A percentile compares a stretch with the other conserved stretches of the same genome.
These are phyloP conservation scores for Catalaphyllia jardinei DNA, from an alignment of 64 coral and sea anemone genomes.

Conservation along the genomic window DNA sequence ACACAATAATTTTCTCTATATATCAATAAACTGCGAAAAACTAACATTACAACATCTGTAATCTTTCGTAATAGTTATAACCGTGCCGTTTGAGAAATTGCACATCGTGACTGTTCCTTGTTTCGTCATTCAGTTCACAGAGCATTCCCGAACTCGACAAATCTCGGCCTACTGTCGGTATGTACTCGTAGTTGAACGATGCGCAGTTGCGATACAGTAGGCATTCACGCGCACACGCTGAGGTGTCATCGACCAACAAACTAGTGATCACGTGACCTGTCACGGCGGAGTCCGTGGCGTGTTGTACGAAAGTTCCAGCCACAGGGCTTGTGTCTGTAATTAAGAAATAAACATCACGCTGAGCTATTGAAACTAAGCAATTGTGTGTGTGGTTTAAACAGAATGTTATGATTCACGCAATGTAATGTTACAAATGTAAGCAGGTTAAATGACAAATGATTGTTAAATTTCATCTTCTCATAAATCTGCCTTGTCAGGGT, in stretches of 20 bases:
- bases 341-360: background rate
- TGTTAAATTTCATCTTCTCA: too few species aligned
- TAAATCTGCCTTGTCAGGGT: too few species aligned
- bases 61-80: constrained; percentile 61
- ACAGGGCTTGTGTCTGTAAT: constrained; percentile 22
- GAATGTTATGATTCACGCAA: too few species aligned
- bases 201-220: constrained; percentile 38
- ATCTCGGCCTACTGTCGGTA: background rate
- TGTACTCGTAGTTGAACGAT: constrained; percentile 59
- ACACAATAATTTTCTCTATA: too few species aligned
- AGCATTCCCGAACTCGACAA: constrained; percentile 4
- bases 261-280: constrained; percentile 26
- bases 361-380: too few species aligned
- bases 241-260: constrained; percentile 52
- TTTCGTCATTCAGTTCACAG: constrained; percentile 53
- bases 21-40: too few species aligned
- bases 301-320: constrained; percentile 8
- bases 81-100: background rate
- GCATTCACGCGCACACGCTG: constrained; percentile 64
- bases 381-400: too few species aligned
- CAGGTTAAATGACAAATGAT: too few species aligned
- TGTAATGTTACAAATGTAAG: too few species aligned
- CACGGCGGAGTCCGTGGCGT: constrained; percentile 3
- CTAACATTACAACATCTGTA: background rate
- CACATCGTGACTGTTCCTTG: background rate